phyloP scores from a whole-genome alignment of 2,888 invertebrate species.

The Drosophila macrospina region DNA sequence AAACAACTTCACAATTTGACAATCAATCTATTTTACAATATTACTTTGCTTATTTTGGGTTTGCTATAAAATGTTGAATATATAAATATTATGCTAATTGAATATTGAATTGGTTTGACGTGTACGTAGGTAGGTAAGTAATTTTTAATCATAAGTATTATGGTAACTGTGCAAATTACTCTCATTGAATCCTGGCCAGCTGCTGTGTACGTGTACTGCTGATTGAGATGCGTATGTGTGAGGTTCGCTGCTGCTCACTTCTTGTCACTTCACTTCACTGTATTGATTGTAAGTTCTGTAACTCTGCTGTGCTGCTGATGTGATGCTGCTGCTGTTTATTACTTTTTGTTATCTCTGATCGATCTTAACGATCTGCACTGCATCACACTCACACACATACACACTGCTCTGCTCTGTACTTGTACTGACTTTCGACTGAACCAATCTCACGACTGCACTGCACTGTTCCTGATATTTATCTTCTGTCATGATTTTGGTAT shows the following conservation, averaged over 20 bases:
- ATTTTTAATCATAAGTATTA: conserved; percentile 38
- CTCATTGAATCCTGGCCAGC: conserved; percentile 69
- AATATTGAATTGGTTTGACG: conserved; percentile 45
- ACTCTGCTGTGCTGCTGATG: conserved; percentile 43
- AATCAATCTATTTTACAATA: conserved; percentile 68
- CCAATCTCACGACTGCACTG: conserved; percentile 57
- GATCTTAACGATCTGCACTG: conserved; percentile 7
- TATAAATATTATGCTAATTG: conserved; percentile 45
- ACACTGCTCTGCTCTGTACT: conserved; percentile 56
- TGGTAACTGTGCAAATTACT: conserved; percentile 65
- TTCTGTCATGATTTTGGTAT: conserved; percentile 64
- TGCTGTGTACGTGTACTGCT: conserved; percentile 74
- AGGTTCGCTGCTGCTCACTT: conserved; percentile 33
- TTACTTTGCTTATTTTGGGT: conserved; percentile 47
- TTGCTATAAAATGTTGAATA: conserved; percentile 55
- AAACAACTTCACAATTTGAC: conserved; percentile 27
- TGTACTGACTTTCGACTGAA: conserved; percentile 53
- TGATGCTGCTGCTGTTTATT: conserved; percentile 39
- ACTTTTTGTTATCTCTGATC: conserved; percentile 6
- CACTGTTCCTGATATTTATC: conserved; percentile 68
- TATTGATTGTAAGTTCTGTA: conserved; percentile 36
- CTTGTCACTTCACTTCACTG: conserved; percentile 32
- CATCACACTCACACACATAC: conserved; percentile 42
- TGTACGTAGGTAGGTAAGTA: conserved; percentile 46
- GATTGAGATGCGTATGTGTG: conserved; percentile 59